Percentiles rank a stretch among this genome's conserved stretches.
Evolutionary conservation across 2,888 invertebrate genomes (phyloP).

Genomic region (Dicyrtomina minuta): DNA sequence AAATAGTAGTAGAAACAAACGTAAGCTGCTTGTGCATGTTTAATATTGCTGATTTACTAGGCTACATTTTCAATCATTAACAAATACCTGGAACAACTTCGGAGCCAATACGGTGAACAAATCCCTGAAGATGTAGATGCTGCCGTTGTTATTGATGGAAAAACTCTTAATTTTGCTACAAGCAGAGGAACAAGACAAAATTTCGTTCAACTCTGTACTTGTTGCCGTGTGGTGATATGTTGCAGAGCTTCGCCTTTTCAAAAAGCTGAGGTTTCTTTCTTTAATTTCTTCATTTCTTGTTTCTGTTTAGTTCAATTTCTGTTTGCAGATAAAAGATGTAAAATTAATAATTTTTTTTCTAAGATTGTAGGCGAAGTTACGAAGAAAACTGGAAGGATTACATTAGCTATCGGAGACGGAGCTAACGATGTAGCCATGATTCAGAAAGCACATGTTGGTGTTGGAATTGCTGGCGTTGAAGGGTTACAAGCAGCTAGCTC

Average conservation of each 20-base stretch:
- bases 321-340: background rate
- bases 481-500: conserved; percentile 98
- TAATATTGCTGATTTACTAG: too few relatives aligned
- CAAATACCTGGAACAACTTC: conserved; percentile 52
- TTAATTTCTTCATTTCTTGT: background rate
- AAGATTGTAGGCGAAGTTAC: conserved; percentile 81
- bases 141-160: conserved; percentile 91
- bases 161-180: conserved; percentile 88
- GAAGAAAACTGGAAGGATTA: conserved; percentile 76
- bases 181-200: conserved; percentile 87
- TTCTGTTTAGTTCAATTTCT: background rate
- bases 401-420: conserved; percentile 92
- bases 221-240: conserved; percentile 94
- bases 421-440: conserved; percentile 99
- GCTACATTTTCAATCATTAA: conserved; percentile 52
- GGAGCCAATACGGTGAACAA: conserved; percentile 46
- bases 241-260: conserved; percentile 99
- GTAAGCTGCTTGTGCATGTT: too few relatives aligned
- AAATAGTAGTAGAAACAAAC: too few relatives aligned
- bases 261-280: conserved; percentile 75
- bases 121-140: conserved; percentile 70
- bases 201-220: conserved; percentile 88
- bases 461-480: conserved; percentile 96
- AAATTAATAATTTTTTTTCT: background rate
- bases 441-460: conserved; percentile 94